Evolutionary conservation across 2,888 invertebrate genomes (phyloP), one percentile per base, ranked within the genome.

Genomic region (Didymodactylos carnosus): DNA sequence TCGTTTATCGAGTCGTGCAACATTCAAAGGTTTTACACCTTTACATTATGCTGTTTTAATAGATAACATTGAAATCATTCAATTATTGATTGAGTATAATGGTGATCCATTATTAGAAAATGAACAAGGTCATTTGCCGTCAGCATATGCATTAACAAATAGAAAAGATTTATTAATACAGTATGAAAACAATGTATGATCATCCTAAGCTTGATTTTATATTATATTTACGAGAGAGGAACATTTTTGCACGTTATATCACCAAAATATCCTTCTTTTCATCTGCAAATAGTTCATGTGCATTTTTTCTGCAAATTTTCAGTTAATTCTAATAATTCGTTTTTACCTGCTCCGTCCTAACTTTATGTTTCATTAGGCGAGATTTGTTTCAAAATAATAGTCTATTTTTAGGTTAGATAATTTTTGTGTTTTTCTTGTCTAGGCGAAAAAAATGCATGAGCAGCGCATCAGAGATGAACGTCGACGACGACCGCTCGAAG

Each of bases 11-110:
- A 81, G 87, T 78, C 86, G 88, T 79, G 90, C 89, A 1, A 89
- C 88, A 13, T 92, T 91, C 83, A 86, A 88, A 39, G 92, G 91
- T 41, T 91, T 91, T 84, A 92, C 92, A 73, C 88, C 92, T 71
- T 85, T 93, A 77, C 92, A 93, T 83, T 93, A 93, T 85, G 92
- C 92, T 14, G 90, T 89, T 72, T 84, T 93, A 69, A 87, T 88
- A 3, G 89, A 91, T 84, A 88, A 89, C 77, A 79, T 85, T 5
- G 85, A 86, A 29, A 86, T 88, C 46, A 87, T 89, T 10, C 84
- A 86, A 79, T 83, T 87, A 5, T 85, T 92, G 72, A 83, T 92
- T 16, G 87, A 88, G 75, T 86, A 86, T 83, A 84, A 84, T 70
- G 85, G 84, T 75, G 82, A 85, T 79, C 84, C 85, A 11, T 87